These are phyloP conservation scores for Kryptolebias marmoratus DNA, from an alignment of 2,113 vertebrate genomes.

Conservation along the genomic window DNA sequence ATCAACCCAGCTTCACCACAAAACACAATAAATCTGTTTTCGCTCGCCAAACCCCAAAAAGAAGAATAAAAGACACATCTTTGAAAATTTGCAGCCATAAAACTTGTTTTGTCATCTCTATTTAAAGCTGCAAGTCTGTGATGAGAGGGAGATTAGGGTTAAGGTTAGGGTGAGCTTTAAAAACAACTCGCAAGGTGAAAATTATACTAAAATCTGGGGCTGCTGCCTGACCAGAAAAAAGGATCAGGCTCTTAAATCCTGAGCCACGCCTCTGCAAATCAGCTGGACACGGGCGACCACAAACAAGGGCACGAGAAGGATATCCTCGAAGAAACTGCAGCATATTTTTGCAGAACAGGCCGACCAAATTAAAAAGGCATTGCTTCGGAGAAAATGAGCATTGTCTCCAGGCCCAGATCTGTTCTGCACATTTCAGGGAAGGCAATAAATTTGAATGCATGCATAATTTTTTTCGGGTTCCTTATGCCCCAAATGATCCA, in stretches of 20 bases:
- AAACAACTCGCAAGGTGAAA: slow-evolving; percentile 63
- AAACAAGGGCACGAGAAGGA: slow-evolving; percentile 41
- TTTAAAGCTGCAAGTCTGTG: slow-evolving; percentile 56
- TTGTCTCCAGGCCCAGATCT: slow-evolving; percentile 43
- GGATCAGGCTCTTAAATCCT: slow-evolving; percentile 54
- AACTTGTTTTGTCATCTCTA: slow-evolving; percentile 58
- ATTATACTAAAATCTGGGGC: slow-evolving; percentile 57
- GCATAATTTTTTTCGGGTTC: slow-evolving; percentile 66
- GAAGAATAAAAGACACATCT: slow-evolving; percentile 29
- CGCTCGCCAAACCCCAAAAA: slow-evolving; percentile 50
- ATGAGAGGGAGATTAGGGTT: slow-evolving; percentile 62
- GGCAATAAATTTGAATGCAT: slow-evolving; percentile 68
- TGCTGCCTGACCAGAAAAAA: slow-evolving; percentile 37
- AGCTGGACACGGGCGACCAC: slow-evolving; percentile 56
- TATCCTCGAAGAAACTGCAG: slow-evolving; percentile 50
- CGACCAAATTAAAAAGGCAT: slow-evolving; percentile 65
- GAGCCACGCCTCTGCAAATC: slow-evolving; percentile 52
- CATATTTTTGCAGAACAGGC: slow-evolving; percentile 51
- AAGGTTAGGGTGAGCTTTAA: slow-evolving; percentile 58
- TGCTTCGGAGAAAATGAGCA: slow-evolving; percentile 47
- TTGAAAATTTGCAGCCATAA: slow-evolving; percentile 56
- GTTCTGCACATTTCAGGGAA: slow-evolving; percentile 75
- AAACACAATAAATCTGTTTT: slow-evolving; percentile 58
- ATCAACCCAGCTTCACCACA: slow-evolving; percentile 35
- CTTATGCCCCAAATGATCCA: slow-evolving; percentile 76